Base-by-base conservation (phyloP, 2,797 vertebrate genomes). In the Octomys mimax region DNA sequence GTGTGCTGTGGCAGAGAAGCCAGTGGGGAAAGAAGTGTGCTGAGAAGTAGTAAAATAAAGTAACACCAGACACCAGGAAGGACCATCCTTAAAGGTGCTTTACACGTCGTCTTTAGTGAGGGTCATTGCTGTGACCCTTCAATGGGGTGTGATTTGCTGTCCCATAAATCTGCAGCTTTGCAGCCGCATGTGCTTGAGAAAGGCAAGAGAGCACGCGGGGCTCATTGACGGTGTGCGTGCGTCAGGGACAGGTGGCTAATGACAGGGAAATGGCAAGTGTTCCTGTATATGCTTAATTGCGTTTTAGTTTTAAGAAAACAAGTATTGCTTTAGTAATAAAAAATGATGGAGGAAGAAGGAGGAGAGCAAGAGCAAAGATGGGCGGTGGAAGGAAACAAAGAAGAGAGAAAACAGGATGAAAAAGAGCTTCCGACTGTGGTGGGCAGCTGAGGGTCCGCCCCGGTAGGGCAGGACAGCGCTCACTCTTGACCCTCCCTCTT, bases 151-250 rank as follows among this genome's bases (percentile, higher is more conserved):
- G 5, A 42, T 64, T 49, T 24, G 24, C 84, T 80, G 68, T 59
- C 82, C 82, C 87, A 64, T 79, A 87, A n/a, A 70, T 85, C n/a
- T 46, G 33, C 78, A 39, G 64, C 54, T 70, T 61, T 71, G 78
- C 54, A 85, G 86, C 79, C 59, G 31, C 21, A 8, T 26, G 6
- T 6, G 49, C 16, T 6, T 2, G 79, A 28, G 31, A 73, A 46
- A 84, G 68, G 16, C 42, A n/a, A 19, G 61, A 39, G 12, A 33
- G 59, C 18, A 2, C 3, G 5, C 12, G 19, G 0, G 2, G 39
- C 24, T 33, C 12, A 7, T 80, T n/a, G 6, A 6, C 21, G 22
- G 10, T 21, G 22, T 12, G 42, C 5, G 0, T 31, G 9, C 16
- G 0, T 16, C 1, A 19, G 26, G 57, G 39, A 6, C 36, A 2